phyloP scores from a whole-genome alignment of 2,888 invertebrate species.

The Epirrita christyi region DNA sequence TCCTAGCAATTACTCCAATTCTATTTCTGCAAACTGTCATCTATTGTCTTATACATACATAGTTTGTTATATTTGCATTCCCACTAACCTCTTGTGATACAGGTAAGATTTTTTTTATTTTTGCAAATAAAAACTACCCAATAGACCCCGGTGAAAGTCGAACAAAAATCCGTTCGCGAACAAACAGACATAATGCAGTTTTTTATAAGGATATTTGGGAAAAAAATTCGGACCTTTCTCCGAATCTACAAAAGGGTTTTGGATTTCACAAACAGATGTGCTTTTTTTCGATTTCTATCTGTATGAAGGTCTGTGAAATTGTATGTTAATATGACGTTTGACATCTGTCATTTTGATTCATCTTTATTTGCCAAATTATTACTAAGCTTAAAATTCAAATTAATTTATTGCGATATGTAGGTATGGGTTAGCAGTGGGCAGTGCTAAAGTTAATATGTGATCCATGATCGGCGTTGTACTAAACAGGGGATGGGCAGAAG shows the following conservation, averaged over 20 bases:
- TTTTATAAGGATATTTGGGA: constrained; percentile 66
- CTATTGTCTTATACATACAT: constrained; percentile 33
- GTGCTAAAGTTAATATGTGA: no score
- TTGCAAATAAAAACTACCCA: constrained; percentile 46
- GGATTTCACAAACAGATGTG: constrained; percentile 73
- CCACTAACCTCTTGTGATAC: constrained; percentile 51
- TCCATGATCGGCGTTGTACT: no score
- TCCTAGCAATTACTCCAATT: constrained; percentile 10
- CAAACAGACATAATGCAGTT: constrained; percentile 63
- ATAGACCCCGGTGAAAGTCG: constrained; percentile 71
- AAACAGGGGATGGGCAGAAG: no score
- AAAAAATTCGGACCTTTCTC: constrained; percentile 59
- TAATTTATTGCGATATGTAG: no score
- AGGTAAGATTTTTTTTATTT: constrained; percentile 47
- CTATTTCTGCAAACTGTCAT: constrained; percentile 10
- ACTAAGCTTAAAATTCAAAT: no score
- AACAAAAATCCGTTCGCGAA: constrained; percentile 60
- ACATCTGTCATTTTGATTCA: constrained; percentile 35
- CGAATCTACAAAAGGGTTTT: constrained; percentile 80
- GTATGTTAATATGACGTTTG: constrained; percentile 24
- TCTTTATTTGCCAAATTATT: constrained; percentile 18
- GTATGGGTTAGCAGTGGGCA: no score
- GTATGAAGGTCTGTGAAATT: constrained; percentile 20
- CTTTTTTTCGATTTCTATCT: constrained; percentile 44
- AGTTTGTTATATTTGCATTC: constrained; percentile 44